Evolutionary conservation across 2,797 vertebrate genomes (phyloP).

Genomic region (Danio albolineatus): DNA sequence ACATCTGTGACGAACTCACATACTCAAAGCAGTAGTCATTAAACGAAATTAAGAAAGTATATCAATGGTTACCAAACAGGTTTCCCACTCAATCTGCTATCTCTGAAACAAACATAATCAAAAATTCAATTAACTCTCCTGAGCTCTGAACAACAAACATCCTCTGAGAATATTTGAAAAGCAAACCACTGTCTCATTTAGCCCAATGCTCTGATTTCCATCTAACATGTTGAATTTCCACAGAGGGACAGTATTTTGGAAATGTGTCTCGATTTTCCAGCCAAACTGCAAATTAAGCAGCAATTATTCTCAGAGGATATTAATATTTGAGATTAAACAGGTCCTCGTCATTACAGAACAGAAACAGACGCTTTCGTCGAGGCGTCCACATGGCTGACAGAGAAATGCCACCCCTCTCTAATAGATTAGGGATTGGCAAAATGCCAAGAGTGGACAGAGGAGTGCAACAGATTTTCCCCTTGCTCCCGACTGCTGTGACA

Average conservation of each 20-base stretch:
- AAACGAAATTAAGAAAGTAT: background rate
- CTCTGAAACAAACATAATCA: background rate
- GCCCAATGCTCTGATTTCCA: background rate
- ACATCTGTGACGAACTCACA: slow-evolving; percentile 10
- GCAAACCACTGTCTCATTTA: background rate
- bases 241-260: slow-evolving; percentile 9
- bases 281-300: slow-evolving; percentile 26
- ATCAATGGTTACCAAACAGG: background rate
- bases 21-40: background rate
- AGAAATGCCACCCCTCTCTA: slow-evolving; percentile 46
- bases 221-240: slow-evolving; percentile 8
- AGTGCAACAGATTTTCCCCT: slow-evolving; percentile 53
- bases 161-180: background rate
- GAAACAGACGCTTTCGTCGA: slow-evolving; percentile 37
- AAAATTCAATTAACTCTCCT: background rate
- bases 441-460: slow-evolving; percentile 65
- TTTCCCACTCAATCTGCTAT: background rate
- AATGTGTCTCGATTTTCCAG: slow-evolving; percentile 18
- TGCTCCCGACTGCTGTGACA: background rate
- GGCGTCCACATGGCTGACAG: slow-evolving; percentile 42
- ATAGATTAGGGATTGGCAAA: slow-evolving; percentile 55
- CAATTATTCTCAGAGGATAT: slow-evolving; percentile 27
- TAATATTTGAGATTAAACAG: slow-evolving; percentile 34
- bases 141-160: background rate
- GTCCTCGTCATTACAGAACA: slow-evolving; percentile 17